Percentiles rank a stretch among this genome's conserved stretches.
Evolutionary conservation across 2,797 vertebrate genomes (phyloP).

Genomic region (Lindbergichthys nudifrons): DNA sequence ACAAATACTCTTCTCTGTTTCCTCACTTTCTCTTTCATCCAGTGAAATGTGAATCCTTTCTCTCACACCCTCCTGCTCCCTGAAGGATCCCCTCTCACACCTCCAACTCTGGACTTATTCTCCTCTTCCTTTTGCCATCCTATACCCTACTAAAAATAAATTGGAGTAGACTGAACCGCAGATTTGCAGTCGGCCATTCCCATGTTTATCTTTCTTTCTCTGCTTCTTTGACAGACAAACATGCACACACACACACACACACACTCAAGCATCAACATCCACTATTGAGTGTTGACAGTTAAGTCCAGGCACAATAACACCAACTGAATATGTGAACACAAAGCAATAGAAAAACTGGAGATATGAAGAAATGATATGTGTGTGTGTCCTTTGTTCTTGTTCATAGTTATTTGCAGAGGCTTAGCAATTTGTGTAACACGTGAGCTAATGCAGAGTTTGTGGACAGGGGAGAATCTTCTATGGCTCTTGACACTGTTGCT

Average conservation of each 20-base stretch:
- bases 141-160: constrained; percentile 13
- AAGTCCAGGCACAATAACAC: constrained; percentile 20
- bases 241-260: neutral
- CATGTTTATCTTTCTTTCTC: neutral
- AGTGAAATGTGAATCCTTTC: constrained; percentile 27
- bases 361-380: constrained; percentile 10
- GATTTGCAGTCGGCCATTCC: neutral
- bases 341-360: constrained; percentile 6
- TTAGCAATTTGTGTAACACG: constrained; percentile 1
- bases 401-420: constrained; percentile 15
- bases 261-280: constrained; percentile 6
- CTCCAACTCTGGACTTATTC: neutral
- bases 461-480: neutral
- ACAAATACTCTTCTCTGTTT: constrained; percentile 52
- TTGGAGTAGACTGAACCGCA: constrained; percentile 15
- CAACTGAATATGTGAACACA: constrained; percentile 21
- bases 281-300: constrained; percentile 34
- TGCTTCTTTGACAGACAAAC: neutral
- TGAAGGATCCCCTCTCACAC: neutral
- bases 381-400: constrained; percentile 13
- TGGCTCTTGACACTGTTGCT: constrained; percentile 33
- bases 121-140: constrained; percentile 21
- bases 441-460: neutral
- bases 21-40: constrained; percentile 42
- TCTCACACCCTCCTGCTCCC: neutral